Base-by-base conservation (phyloP, 2,113 vertebrate genomes). In the Leucopsar rothschildi region DNA sequence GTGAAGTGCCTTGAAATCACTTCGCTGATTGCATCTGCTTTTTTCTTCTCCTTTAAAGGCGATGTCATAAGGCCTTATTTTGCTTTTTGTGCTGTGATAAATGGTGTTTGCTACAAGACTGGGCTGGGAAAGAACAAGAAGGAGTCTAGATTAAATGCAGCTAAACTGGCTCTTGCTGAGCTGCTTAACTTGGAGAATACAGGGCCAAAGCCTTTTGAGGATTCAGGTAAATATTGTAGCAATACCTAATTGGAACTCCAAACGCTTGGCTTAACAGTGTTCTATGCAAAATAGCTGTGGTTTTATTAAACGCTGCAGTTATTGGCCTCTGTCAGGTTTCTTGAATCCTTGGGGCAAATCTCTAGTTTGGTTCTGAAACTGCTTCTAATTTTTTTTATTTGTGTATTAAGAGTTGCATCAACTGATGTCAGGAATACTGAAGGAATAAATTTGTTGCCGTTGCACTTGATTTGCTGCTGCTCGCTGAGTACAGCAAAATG, bases 101-200 rank as follows among this genome's bases (percentile, higher is more conserved):
- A 99, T 94, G 99, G 98, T 33, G 71, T 99, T 82, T 77, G 97
- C 53, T 99, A 99, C 93, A 98, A 98, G 96, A 99, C 98, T 35
- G 99, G 99, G 45, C 97, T 99, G 95, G 99, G 99, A 33, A 95
- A 40, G 85, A 99, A 95, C 75, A 99, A 99, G 95, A 99, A 99
- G 94, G 98, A 98, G 49, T 98, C 99, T 53, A 98, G 98, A 83
- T 91, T 92, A 59, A 98, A 98, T 91, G 99, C 99, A 35, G 98
- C 99, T 24, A 97, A 98, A 86, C 80, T 99, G 27, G 99, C 99
- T 92, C 97, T 99, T 76, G 96, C 98, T 91, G 98, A 99, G 37
- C 94, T 99, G 3, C 93, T 99, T 35, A 98, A 97, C 15, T 73
- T 94, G 31, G 93, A 98, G 71, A 96, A 97, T 35, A 45, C 84